Base-by-base conservation (phyloP, 2,888 invertebrate genomes). In the Lepidocyrtoides sp. region DNA sequence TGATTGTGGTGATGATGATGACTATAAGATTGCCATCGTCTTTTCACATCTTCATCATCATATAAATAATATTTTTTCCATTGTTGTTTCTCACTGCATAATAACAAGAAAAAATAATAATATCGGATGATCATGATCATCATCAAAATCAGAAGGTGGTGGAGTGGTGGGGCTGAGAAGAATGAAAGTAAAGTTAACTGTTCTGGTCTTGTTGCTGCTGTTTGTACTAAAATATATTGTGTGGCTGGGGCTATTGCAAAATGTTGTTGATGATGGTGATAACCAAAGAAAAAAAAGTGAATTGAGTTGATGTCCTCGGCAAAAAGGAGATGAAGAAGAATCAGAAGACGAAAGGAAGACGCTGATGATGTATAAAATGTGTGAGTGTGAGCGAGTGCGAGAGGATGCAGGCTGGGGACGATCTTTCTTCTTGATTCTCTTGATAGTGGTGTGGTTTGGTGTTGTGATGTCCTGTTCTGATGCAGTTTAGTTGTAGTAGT, bases 221-320 rank as follows among this genome's bases (percentile, higher is more conserved):
- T 57, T 14, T 60, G 81, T 12, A 26, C 29, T 26, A 29, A 26
- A 4, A n/a, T 66, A 60, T 72, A 20, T 72, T 3, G 36, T 48
- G 32, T 29, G 41, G 41, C 41, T 26, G 54, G n/a, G n/a, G 69
- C 84, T 51, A 51, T 81, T 81, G 81, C 79, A 77, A 63, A 63
- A 63, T 60, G 23, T 29, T 23, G 69, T 69, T 83, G 48, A 51
- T 29, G 69, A 84, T 75, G 75, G 57, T 32, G 57, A 86, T 26
- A 81, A 57, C 26, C 26, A 51, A 23, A 51, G 77, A 77, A 89
- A 83, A n/a, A 89, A 83, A 89, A 87, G 87, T 79, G 75, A 87
- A 63, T 85, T 66, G 75, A 87, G 87, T 85, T 90, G 90, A 90
- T 85, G 90, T 90, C 90, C 90, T 90, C 90, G 90, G 85, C 90